Base-by-base conservation (phyloP, 2,797 vertebrate genomes). In the Limnodromus scolopaceus region DNA sequence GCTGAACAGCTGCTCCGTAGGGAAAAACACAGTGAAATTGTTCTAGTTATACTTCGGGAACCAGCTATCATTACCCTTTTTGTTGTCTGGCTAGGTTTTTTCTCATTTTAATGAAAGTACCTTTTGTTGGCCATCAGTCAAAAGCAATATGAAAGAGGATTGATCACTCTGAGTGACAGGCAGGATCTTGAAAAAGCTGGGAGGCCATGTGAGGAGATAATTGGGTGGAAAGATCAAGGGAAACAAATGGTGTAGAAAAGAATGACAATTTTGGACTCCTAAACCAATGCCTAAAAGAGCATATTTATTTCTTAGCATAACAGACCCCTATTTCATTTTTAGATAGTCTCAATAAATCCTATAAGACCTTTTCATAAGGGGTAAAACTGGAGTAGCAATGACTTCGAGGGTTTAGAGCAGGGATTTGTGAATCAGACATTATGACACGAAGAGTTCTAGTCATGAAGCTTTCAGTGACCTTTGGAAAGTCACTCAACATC, bases 221-320 rank as follows among this genome's bases (percentile, higher is more conserved):
- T n/a, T 82, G 64, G 75, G 72, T 93, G 34, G 32, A 84, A 91
- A 91, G 77, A 90, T 89, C 85, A 95, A 87, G 63, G 48, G 46
- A 89, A 97, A 84, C 48, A 93, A 96, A 90, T 12, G 15, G 7
- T 82, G 17, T 71, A 90, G 63, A 93, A 91, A 87, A 92, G 28
- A 95, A 88, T 23, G 0, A 94, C 63, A 84, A 70, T 63, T 95
- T 86, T 66, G 19, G 70, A 70, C 25, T 79, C n/a, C 46, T 66
- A 86, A 86, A 86, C 28, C 63, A 72, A 79, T 58, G 69, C 46
- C 58, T 79, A 88, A 92, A 91, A 88, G 41, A 95, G 70, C 36
- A 43, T 89, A 63, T 78, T 91, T 94, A 70, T 66, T 95, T 93
- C 55, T 88, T 88, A 96, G 54, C n/a, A 88, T 53, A 96, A 93